phyloP scores from a whole-genome alignment of 2,797 vertebrate species.

The Fringilla coelebs region DNA sequence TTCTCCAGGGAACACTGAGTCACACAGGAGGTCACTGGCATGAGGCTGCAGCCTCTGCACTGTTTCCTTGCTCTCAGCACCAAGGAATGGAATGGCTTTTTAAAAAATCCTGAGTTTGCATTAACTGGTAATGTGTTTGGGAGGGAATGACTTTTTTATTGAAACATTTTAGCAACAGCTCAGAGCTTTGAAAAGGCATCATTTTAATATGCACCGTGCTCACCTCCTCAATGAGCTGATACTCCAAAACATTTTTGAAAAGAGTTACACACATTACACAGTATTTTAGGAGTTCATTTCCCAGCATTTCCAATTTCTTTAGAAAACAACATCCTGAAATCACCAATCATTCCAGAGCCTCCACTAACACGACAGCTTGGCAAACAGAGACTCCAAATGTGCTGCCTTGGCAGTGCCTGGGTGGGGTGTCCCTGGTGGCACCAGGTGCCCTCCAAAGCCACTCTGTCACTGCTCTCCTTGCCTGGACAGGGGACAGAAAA shows the following conservation, averaged over 20 bases:
- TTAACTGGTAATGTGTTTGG: constrained; percentile 35
- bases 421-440: too few species aligned
- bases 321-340: background rate
- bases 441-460: background rate
- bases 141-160: constrained; percentile 12
- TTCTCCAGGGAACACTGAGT: background rate
- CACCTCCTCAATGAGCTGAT: constrained; percentile 13
- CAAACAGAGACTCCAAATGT: background rate
- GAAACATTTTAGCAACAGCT: constrained; percentile 16
- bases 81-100: background rate
- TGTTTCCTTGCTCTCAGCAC: background rate
- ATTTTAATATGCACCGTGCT: background rate
- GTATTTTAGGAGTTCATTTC: background rate
- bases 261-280: background rate
- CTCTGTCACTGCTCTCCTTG: background rate
- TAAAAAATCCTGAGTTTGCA: constrained; percentile 15
- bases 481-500: background rate
- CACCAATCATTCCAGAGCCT: background rate
- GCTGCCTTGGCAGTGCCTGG: background rate
- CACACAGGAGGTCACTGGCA: background rate
- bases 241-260: background rate
- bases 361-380: background rate
- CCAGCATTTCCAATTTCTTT: background rate
- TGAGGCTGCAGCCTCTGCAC: background rate
- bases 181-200: background rate